Conservation (phyloP, 1,140 invertebrate species). For the Pollicipes pollicipes region DNA sequence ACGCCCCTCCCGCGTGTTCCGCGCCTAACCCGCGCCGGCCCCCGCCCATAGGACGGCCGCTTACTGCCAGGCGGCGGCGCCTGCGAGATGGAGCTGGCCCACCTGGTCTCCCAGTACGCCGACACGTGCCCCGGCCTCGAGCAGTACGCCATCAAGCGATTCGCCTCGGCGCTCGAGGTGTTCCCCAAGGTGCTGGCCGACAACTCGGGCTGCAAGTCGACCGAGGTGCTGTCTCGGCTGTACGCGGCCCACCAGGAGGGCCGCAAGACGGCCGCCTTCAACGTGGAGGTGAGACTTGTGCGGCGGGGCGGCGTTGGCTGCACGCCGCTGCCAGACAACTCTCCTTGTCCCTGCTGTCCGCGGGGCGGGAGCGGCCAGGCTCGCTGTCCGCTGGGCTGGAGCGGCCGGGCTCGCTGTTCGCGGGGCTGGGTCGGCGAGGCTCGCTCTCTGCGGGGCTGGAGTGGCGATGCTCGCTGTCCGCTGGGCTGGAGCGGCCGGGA, state of each 20-base stretch:
- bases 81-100: constrained; percentile 80
- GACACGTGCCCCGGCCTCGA: constrained; percentile 84
- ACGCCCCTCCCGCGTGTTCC: no score
- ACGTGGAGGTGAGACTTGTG: constrained; percentile 50
- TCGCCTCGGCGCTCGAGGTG: constrained; percentile 72
- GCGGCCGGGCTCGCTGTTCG: no score
- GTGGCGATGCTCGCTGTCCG: no score
- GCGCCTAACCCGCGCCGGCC: no score
- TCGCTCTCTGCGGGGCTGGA: no score
- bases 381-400: no score
- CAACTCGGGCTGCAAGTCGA: constrained; percentile 76
- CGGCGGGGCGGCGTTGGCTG: neutral
- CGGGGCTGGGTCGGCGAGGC: no score
- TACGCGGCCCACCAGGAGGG: constrained; percentile 82
- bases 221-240: constrained; percentile 73
- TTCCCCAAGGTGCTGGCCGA: constrained; percentile 86
- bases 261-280: constrained; percentile 62
- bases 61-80: constrained; percentile 88
- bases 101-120: constrained; percentile 63
- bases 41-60: constrained; percentile 41
- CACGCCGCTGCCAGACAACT: neutral
- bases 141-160: constrained; percentile 92
- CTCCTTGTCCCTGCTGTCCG: constrained; percentile 8
- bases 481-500: no score
- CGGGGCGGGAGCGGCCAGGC: constrained; percentile 7